Evolutionary conservation across 2,888 invertebrate genomes (phyloP).

Genomic region (Chironomus riparius): DNA sequence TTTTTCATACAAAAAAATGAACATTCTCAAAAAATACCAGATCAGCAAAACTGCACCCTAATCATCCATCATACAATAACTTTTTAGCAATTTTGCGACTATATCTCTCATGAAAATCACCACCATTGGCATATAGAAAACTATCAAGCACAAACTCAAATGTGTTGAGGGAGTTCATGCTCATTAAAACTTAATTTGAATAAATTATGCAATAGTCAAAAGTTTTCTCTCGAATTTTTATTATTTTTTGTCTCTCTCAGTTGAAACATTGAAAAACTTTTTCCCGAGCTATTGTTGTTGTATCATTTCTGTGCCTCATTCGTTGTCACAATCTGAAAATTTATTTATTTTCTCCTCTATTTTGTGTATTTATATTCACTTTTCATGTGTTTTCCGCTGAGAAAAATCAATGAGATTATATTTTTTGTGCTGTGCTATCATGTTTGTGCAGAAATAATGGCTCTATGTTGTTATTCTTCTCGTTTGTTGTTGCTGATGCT

Average conservation of each 20-base stretch:
- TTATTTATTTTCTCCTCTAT: background rate
- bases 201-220: slow-evolving; percentile 8
- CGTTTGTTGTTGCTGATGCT: background rate
- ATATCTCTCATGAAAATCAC: background rate
- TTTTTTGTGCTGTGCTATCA: background rate
- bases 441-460: slow-evolving; percentile 10
- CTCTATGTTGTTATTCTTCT: background rate
- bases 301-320: background rate
- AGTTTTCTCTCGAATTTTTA: background rate
- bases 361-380: background rate
- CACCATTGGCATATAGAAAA: background rate
- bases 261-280: background rate
- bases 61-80: no score
- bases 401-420: slow-evolving; percentile 8
- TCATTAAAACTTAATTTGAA: slow-evolving; percentile 12
- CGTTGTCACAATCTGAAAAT: background rate
- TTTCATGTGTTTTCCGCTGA: background rate
- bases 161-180: background rate
- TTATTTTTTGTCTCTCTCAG: background rate
- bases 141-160: background rate
- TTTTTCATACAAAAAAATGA: no score
- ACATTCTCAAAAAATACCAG: no score
- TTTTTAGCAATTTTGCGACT: no score
- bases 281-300: background rate
- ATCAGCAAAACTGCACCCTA: no score